These are phyloP conservation scores for Drosophila varians DNA, from an alignment of 1,140 invertebrate genomes.

Conservation along the genomic window DNA sequence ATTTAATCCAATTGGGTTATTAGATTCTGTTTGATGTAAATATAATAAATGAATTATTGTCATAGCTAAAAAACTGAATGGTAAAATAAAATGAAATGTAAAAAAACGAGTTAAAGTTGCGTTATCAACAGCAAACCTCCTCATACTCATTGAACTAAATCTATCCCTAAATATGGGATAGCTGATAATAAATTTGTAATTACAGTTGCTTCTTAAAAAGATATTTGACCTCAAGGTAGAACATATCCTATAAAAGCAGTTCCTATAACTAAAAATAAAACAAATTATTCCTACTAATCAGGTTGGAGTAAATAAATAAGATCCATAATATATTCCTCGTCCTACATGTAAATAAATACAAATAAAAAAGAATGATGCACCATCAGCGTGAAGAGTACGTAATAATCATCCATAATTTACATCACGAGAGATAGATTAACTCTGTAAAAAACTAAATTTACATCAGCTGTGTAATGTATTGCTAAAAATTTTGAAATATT, in stretches of 20 bases:
- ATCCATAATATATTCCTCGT: constrained; percentile 36
- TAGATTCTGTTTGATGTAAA: constrained; percentile 86
- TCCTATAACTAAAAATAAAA: constrained; percentile 87
- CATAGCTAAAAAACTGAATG: constrained; percentile 87
- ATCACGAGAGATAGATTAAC: constrained; percentile 85
- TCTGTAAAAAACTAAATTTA: constrained; percentile 85
- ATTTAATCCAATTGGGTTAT: constrained; percentile 86
- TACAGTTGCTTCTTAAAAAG: constrained; percentile 89
- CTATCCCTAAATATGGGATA: constrained; percentile 86
- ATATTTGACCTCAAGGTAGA: constrained; percentile 89
- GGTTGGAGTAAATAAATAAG: constrained; percentile 24
- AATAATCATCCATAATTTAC: constrained; percentile 86
- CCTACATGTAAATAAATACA: constrained; percentile 51
- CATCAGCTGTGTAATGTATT: constrained; percentile 86
- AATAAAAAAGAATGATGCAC: constrained; percentile 86
- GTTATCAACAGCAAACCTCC: constrained; percentile 89
- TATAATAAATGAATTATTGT: constrained; percentile 86
- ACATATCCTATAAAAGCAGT: constrained; percentile 89
- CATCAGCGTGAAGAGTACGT: constrained; percentile 85
- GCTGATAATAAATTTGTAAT: constrained; percentile 89
- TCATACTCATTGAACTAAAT: constrained; percentile 87
- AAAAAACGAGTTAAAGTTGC: constrained; percentile 89
- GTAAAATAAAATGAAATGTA: constrained; percentile 88
- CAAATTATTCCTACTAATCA: constrained; percentile 86
- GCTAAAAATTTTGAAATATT: constrained; percentile 86